These are phyloP conservation scores for Sinopyrophorus schimmeli DNA, from an alignment of 2,888 invertebrate species.

Conservation along the genomic window DNA sequence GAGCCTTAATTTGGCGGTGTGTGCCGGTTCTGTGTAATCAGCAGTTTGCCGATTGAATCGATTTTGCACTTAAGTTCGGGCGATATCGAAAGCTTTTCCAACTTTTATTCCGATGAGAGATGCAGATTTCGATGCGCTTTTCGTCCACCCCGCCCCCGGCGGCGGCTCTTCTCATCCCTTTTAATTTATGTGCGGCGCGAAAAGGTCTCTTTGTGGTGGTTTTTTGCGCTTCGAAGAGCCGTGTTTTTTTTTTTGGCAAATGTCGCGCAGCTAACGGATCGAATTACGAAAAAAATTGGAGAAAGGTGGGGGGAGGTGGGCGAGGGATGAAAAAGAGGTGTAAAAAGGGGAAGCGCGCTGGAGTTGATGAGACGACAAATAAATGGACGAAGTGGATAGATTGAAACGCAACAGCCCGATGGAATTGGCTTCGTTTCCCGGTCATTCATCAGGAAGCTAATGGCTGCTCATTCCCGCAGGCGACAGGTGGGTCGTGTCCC, in stretches of 20 bases:
- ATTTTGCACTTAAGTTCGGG: constrained; percentile 44
- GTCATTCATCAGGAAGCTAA: constrained; percentile 53
- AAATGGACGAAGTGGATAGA: constrained; percentile 38
- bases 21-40: no score
- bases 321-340: not conserved
- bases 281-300: no score
- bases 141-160: no score
- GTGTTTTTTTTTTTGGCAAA: no score
- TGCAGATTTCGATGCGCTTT: constrained; percentile 40
- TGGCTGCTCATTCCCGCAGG: constrained; percentile 47
- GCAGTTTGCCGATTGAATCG: constrained; percentile 42
- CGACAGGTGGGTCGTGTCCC: constrained; percentile 52
- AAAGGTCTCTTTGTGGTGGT: no score
- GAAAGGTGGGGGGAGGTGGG: no score
- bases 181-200: no score
- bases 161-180: no score
- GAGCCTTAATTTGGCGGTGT: no score
- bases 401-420: constrained; percentile 49
- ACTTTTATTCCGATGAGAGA: constrained; percentile 43
- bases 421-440: constrained; percentile 53
- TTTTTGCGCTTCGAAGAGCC: no score
- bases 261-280: no score
- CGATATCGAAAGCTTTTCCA: constrained; percentile 42
- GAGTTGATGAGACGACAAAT: no score
- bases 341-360: constrained; percentile 11